Evolutionary conservation across 2,113 vertebrate species (phyloP).

Genomic region (Dolichotis patagonum): DNA sequence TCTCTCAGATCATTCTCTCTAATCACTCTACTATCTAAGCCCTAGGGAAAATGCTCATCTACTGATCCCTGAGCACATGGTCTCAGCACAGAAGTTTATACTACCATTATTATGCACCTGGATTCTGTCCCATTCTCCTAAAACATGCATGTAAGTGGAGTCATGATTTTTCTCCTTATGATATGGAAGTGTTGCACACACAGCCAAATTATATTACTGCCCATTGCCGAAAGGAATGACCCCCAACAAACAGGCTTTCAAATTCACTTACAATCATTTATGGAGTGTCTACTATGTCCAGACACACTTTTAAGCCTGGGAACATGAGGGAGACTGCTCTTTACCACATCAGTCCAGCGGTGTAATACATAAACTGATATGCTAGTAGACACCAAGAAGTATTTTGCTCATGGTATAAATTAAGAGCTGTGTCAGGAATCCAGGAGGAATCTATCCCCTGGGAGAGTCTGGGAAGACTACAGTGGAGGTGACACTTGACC

Average conservation of each 20-base stretch:
- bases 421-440: not conserved
- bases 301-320: not conserved
- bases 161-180: constrained; percentile 44
- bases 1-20: not conserved
- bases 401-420: not conserved
- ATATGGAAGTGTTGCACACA: constrained; percentile 22
- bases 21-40: not conserved
- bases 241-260: not conserved
- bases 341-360: not conserved
- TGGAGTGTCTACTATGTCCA: not conserved
- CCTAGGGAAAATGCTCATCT: not conserved
- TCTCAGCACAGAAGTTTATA: not conserved
- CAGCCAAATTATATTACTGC: not conserved
- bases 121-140: constrained; percentile 40
- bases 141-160: not conserved
- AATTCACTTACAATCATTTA: not conserved
- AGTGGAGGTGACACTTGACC: not conserved
- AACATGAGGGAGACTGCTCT: not conserved
- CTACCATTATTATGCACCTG: constrained; percentile 23
- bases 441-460: not conserved
- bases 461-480: not conserved
- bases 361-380: not conserved
- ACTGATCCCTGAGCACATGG: not conserved
- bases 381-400: not conserved
- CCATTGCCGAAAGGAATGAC: constrained; percentile 13